Base-by-base conservation (phyloP, 2,797 vertebrate genomes). In the Lutjanus campechanus region DNA sequence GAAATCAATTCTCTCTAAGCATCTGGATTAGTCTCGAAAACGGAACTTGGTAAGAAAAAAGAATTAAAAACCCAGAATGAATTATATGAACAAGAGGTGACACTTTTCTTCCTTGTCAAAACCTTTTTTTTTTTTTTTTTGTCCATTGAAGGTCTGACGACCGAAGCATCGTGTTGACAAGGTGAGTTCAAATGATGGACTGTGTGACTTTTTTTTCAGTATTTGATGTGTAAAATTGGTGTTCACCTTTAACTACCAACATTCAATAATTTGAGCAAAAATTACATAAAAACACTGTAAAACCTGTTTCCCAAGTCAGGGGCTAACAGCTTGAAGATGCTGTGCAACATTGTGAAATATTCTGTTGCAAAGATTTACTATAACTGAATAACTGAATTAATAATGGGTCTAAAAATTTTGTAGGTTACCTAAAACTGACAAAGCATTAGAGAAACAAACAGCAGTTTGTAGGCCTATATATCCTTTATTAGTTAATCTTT, bases 1-100 rank as follows among this genome's bases (percentile, higher is more conserved):
- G 59, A 54, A 71, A 89, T 85, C 20, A 59, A 73, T 84, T 82
- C 40, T 83, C 40, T 69, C 49, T 70, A 78, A 81, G 77, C 61
- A 71, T 46, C 55, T 69, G 59, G 44, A 85, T 85, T 68, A 61
- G 41, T 41, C 43, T 68, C 36, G 44, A 82, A 73, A 46, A 46
- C 20, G 55, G 59, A 46, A 68, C 60, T 73, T 65, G 53, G 53
- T 12, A 66, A 43, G 29, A 66, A 63, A 43, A 44, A 67, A 65
- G 10, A 63, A 10, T 22, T 46, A 22, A 73, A 70, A 76, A 61
- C 44, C 25, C 7, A 49, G 19, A 53, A 17, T 43, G 17, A 54
- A 49, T 65, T 55, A 61, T 5, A 49, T 73, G 16, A 69, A 2
- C 19, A 46, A 81, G 60, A 46, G 10, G 11, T 19, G 16, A 40